Base-by-base conservation (phyloP, 2,113 vertebrate species). In the Herpailurus yagouaroundi region DNA sequence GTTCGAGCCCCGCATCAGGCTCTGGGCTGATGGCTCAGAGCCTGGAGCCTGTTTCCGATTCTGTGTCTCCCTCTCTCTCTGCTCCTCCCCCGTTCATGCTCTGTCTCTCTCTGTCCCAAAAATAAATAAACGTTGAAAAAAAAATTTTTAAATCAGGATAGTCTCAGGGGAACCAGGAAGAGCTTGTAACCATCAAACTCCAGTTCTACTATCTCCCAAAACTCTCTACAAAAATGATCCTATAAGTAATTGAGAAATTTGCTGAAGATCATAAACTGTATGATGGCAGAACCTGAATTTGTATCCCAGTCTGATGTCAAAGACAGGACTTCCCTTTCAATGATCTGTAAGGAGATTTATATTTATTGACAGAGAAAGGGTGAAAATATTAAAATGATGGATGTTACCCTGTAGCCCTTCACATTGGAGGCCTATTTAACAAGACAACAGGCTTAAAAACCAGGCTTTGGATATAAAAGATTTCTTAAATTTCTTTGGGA, bases 241-340 rank as follows among this genome's bases (percentile, higher is more conserved):
- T 60, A 12, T 27, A 90, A 91, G 66, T 96, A 81, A 66, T 57
- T 23, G 80, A 93, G 68, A 95, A 85, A 89, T 10, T 86, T 93
- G 9, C 38, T 86, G 15, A 82, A 63, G 38, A 29, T 71, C 23
- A 66, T 15, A n/a, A 50, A 38, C 9, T 73, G 1, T 77, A 41
- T 82, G 33, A 38, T 38, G 15, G 29, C 13, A 96, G 69, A 74
- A 91, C 23, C 88, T 89, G 10, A 92, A 91, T 69, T 71, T 89
- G 1, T 89, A 25, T 48, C 48, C 27, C 13, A 94, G 7, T 64
- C 33, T 83, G 33, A 94, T 52, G 36, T 89, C 41, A 93, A 76
- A 80, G 64, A 81, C 0, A 11, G 25, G 13, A 73, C 29, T 73
- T 81, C 64, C 38, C 57, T 95, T 93, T 68, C n/a, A 64, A 3